Evolutionary conservation across 2,113 vertebrate species (phyloP).

Genomic region (Corythornis vintsioides): DNA sequence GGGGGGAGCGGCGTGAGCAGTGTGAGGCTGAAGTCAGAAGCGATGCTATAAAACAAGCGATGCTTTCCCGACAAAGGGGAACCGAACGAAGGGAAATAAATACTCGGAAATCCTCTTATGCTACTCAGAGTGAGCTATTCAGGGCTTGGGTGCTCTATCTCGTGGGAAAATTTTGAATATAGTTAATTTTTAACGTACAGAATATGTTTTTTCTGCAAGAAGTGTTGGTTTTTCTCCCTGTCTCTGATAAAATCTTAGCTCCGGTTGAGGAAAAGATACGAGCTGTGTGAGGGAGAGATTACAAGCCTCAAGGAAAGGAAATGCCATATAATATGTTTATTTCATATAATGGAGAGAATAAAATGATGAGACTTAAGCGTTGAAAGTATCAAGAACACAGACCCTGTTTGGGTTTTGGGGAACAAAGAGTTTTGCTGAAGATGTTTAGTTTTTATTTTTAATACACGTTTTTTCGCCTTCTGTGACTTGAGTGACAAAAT

Average conservation of each 20-base stretch:
- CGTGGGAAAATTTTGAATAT: not conserved
- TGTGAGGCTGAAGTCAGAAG: not conserved
- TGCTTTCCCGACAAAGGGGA: too few species aligned
- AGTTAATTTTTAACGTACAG: not conserved
- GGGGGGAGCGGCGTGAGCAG: not conserved
- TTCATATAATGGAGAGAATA: not conserved
- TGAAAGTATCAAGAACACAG: not conserved
- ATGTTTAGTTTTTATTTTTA: not conserved
- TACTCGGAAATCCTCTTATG: not conserved
- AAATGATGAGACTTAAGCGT: not conserved
- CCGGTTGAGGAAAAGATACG: not conserved
- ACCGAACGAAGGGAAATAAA: too few species aligned
- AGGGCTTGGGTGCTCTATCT: not conserved
- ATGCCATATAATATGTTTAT: not conserved
- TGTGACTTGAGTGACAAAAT: not conserved
- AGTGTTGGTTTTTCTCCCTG: not conserved
- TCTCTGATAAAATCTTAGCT: not conserved
- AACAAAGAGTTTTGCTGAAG: not conserved
- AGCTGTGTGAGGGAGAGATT: not conserved
- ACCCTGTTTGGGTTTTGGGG: not conserved
- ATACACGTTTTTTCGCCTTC: fast-evolving
- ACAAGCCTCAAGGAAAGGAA: not conserved
- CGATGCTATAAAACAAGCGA: not conserved
- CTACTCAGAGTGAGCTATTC: not conserved
- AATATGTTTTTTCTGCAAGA: not conserved